Percentiles rank a stretch among this genome's conserved stretches.
phyloP scores from a whole-genome alignment of 2,888 invertebrate genomes.

The Neocrepidodera transversa region DNA sequence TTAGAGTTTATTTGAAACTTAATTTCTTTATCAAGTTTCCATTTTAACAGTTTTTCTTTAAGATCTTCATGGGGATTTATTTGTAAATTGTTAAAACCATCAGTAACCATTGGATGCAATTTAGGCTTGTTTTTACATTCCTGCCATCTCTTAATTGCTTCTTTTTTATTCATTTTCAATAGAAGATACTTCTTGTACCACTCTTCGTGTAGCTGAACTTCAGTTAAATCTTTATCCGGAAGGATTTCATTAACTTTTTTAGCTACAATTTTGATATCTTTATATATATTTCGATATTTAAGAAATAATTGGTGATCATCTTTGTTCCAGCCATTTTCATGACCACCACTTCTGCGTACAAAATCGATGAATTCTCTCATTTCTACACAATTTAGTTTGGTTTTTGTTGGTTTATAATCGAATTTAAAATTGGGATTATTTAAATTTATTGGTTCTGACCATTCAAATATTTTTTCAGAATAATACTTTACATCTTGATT shows the following conservation, averaged over 20 bases:
- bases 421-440: conserved; percentile 16
- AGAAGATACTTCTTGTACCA: conserved; percentile 62
- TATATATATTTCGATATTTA: conserved; percentile 54
- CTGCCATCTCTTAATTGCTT: conserved; percentile 60
- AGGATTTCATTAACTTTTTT: conserved; percentile 45
- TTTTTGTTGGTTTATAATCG: conserved; percentile 5
- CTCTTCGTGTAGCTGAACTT: conserved; percentile 60
- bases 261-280: conserved; percentile 46
- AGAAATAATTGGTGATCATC: conserved; percentile 66
- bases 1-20: conserved; percentile 52
- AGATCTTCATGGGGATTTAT: conserved; percentile 19
- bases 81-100: conserved; percentile 20
- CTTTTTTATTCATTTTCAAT: conserved; percentile 59
- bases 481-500: conserved; percentile 48
- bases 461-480: conserved; percentile 49
- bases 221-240: conserved; percentile 54
- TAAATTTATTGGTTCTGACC: conserved; percentile 47
- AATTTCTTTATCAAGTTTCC: conserved; percentile 52
- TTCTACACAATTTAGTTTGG: conserved; percentile 56
- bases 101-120: not conserved
- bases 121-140: conserved; percentile 44
- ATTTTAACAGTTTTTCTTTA: conserved; percentile 45
- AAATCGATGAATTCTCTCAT: conserved; percentile 66
- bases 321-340: conserved; percentile 66
- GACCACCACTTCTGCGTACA: conserved; percentile 61